Base-by-base conservation (phyloP, 2,797 vertebrate species). In the Poecile montanus region DNA sequence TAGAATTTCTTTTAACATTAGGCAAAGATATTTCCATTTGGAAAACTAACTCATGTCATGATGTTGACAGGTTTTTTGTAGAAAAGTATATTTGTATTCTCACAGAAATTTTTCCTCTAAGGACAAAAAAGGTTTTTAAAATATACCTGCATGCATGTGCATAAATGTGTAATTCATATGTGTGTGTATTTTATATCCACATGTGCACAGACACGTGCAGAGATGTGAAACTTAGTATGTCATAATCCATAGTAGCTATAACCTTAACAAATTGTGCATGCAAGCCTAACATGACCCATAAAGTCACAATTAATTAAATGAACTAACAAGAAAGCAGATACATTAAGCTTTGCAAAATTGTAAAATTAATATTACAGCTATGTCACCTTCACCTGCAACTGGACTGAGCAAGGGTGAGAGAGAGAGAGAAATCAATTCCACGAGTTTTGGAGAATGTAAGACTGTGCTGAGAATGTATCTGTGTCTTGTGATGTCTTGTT, bases 371-470 rank as follows among this genome's bases (percentile, higher is more conserved):
- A 95, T 98, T 98, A 56, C 98, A 98, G 98, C 98, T 97, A 98
- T 98, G 98, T 98, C 98, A 97, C 98, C 98, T 98, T 98, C 98
- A 93, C 97, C 98, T 97, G 97, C 98, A 81, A 97, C 98, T 95
- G 98, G 98, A 98, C 92, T 98, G 98, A 98, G 97, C 98, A 98
- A 98, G 98, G 98, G 98, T 96, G 98, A 98, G 78, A 98, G 98
- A 98, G 98, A 98, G 81, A 97, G 97, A 98, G 98, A 98, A 92
- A 98, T 97, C 98, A 98, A 68, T 98, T 97, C 98, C 80, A 97
- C 98, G 78, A 98, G 95, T 98, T 98, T 98, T 98, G 98, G 98
- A 98, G 98, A 98, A 98, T 98, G 98, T 98, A 98, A 98, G 98
- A 96, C 93, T 93, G 91, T 83, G 67, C 93, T 7, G 40, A 94